phyloP scores from a whole-genome alignment of 2,797 vertebrate species.

The Varecia variegata region DNA sequence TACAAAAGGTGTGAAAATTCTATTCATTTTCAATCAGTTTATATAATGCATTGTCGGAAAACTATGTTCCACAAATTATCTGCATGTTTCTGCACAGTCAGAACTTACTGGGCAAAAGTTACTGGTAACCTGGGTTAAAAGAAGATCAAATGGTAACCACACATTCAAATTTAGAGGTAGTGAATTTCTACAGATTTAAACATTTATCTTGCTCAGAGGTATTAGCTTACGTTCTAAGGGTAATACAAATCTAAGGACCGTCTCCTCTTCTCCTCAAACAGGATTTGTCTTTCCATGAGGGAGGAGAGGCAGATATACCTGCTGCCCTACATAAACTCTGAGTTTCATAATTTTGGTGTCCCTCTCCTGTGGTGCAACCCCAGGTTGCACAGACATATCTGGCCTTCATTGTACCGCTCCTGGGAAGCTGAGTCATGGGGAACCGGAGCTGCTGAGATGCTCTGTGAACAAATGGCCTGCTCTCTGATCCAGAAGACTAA shows the following conservation, averaged over 20 bases:
- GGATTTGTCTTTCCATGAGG: background rate
- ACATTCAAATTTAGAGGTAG: background rate
- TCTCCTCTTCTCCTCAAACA: background rate
- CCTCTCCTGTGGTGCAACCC: background rate
- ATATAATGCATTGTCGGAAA: background rate
- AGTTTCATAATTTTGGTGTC: background rate
- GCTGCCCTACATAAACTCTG: background rate
- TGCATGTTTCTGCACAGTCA: background rate
- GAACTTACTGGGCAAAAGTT: background rate
- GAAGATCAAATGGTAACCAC: background rate
- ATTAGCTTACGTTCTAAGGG: background rate
- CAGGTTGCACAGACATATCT: background rate
- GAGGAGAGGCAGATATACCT: background rate
- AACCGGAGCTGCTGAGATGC: background rate
- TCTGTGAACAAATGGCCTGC: background rate
- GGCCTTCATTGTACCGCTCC: background rate
- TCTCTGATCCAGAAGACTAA: background rate
- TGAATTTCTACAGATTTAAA: background rate
- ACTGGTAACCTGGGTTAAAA: background rate
- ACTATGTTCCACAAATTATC: background rate
- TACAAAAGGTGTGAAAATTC: background rate
- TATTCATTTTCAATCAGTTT: background rate
- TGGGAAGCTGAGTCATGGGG: background rate
- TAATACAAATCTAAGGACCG: background rate
- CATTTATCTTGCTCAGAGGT: background rate